phyloP scores from a whole-genome alignment of 92 coral and sea anemone species.

The Heteractis magnifica region DNA sequence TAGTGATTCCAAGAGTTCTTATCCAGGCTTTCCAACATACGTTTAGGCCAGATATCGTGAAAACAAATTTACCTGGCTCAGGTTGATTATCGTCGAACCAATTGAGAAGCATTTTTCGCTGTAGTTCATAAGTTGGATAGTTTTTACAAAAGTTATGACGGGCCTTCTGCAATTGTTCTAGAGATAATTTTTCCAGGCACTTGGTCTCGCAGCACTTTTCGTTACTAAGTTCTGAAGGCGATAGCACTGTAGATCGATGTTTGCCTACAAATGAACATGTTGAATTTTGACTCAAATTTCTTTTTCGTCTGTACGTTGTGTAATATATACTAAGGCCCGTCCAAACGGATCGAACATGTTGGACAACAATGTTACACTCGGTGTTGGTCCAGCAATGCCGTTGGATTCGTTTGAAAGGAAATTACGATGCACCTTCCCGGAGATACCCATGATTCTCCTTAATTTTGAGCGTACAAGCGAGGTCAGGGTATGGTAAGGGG shows the following conservation, averaged over 20 bases:
- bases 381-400: no score
- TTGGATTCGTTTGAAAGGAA: no score
- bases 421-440: no score
- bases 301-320: no score
- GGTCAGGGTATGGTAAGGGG: no score
- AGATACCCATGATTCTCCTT: no score
- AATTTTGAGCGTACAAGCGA: no score
- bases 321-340: no score
- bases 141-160: conserved; percentile 31
- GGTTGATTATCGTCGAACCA: conserved; percentile 60
- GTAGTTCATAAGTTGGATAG: conserved; percentile 32
- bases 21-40: conserved; percentile 55
- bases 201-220: conserved; percentile 37
- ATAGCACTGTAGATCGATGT: conserved; percentile 25
- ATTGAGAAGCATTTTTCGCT: conserved; percentile 43
- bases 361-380: no score
- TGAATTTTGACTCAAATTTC: no score
- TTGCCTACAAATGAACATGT: conserved; percentile 14
- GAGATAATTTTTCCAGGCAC: conserved; percentile 13
- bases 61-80: conserved; percentile 30
- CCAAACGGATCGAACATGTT: no score
- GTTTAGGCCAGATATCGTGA: conserved; percentile 24
- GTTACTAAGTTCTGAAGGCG: background rate
- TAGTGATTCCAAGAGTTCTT: conserved; percentile 47
- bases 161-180: conserved; percentile 24